phyloP scores from a whole-genome alignment of 2,797 vertebrate genomes.

The Periophthalmus magnuspinnatus region DNA sequence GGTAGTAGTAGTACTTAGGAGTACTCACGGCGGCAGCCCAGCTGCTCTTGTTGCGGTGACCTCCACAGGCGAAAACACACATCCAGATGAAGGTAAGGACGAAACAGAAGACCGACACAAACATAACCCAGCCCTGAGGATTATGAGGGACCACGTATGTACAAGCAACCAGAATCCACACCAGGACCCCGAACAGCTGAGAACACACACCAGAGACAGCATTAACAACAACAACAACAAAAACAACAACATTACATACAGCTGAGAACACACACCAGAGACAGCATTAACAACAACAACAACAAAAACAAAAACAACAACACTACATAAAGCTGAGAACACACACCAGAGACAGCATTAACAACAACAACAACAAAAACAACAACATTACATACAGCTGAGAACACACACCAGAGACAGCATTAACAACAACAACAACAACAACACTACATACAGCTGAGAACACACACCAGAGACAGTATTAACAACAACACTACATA shows the following conservation, averaged over 20 bases:
- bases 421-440: no score
- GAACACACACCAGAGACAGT: no score
- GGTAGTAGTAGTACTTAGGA: neutral
- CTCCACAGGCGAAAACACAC: conserved; percentile 73
- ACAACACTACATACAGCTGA: no score
- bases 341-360: no score
- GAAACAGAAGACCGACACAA: conserved; percentile 90
- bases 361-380: no score
- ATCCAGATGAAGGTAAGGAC: conserved; percentile 79
- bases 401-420: no score
- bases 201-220: neutral
- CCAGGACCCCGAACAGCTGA: conserved; percentile 50
- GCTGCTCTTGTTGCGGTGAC: conserved; percentile 61
- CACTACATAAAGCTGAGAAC: no score
- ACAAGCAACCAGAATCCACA: conserved; percentile 90
- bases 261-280: neutral
- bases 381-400: no score
- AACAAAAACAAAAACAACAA: no score
- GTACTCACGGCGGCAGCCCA: conserved; percentile 74
- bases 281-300: no score
- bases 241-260: neutral
- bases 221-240: neutral
- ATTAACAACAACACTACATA: no score
- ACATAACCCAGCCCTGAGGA: conserved; percentile 89
- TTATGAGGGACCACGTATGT: conserved; percentile 65